phyloP scores from a whole-genome alignment of 2,797 vertebrate species.

The Xerus rutilus region DNA sequence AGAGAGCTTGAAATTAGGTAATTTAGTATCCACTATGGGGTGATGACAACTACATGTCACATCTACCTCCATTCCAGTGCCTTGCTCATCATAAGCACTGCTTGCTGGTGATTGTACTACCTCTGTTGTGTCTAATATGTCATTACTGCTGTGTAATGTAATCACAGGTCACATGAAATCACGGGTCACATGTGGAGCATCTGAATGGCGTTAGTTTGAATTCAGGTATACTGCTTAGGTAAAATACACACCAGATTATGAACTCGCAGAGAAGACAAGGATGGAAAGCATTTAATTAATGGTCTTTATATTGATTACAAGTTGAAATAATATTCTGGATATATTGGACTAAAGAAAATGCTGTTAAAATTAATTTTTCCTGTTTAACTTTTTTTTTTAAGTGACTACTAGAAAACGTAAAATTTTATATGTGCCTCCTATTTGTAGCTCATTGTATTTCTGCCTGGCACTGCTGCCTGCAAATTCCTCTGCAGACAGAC shows the following conservation, averaged over 20 bases:
- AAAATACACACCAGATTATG: neutral
- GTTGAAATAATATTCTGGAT: slow-evolving; percentile 27
- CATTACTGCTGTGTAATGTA: neutral
- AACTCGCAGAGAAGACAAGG: neutral
- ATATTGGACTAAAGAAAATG: neutral
- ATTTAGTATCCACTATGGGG: neutral
- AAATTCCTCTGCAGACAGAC: neutral
- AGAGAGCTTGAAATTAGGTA: slow-evolving; percentile 36
- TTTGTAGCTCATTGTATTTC: neutral
- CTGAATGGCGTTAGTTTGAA: slow-evolving; percentile 12
- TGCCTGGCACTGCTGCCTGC: neutral
- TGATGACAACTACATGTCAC: neutral
- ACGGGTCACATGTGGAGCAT: neutral
- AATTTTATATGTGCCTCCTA: neutral
- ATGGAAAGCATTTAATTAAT: neutral
- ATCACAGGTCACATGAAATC: neutral
- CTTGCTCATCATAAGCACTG: neutral
- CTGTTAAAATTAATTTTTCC: slow-evolving; percentile 39
- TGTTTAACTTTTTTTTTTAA: neutral
- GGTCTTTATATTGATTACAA: neutral
- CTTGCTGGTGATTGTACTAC: neutral
- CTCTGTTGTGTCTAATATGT: neutral
- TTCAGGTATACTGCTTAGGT: neutral
- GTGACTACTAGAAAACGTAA: neutral
- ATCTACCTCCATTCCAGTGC: neutral